Base-by-base conservation (phyloP, 2,888 invertebrate genomes). In the Drosophila suboccidentalis region DNA sequence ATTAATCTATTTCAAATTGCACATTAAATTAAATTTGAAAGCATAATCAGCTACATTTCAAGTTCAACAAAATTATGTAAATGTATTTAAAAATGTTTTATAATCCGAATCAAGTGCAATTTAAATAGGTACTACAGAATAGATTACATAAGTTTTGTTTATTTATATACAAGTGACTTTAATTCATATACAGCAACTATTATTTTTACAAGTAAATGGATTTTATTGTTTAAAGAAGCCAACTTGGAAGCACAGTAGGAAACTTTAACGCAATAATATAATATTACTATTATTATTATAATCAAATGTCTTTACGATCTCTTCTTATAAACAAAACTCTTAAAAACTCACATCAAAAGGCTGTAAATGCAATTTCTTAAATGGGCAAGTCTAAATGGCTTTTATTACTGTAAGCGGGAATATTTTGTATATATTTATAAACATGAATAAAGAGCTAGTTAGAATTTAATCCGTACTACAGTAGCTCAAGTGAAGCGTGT, bases 401-500 rank as follows among this genome's bases (percentile, higher is more conserved):
- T 17, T 29, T 49, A 32, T 26, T 32, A 10, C 26, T 4, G 32
- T 32, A 5, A 5, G 15, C 10, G 10, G 29, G 9, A 15, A 54
- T 17, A 8, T 34, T 34, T 55, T 22, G 34, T 55, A 55, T 55
- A 55, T 34, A 44, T 19, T 39, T 53, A 26, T 38, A 39, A 26
- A 26, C 5, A 55, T 44, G 44, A 34, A 36, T 34, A n/a, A 32
- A 26, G 46, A 49, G 26, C 19, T 29, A 36, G 57, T 55, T 50
- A 41, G 38, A 44, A 38, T 41, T 32, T 32, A 60, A 75, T 61
- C 22, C 38, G 19, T 34, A 50, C 10, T 15, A 19, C 41, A 29
- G 57, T 32, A 32, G 51, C 44, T 22, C 38, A 50, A 34, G 9
- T 55, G 13, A 11, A 44, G 36, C 38, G 22, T 34, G 44, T 26